Evolutionary conservation across 2,113 vertebrate genomes (phyloP).

Genomic region (Epinephelus fuscoguttatus): DNA sequence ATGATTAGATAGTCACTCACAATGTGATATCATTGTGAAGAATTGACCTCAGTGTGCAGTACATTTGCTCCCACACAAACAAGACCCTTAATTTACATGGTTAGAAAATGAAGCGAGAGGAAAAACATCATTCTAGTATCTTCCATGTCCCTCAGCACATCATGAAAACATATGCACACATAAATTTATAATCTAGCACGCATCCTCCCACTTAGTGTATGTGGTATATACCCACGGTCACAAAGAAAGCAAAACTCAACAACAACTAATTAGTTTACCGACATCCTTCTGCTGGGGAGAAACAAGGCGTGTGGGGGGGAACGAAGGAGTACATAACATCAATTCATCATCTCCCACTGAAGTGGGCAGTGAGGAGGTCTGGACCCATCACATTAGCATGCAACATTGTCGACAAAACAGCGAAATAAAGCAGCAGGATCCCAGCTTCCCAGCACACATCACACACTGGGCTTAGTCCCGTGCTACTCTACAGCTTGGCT

Average conservation of each 20-base stretch:
- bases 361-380: conserved; percentile 16
- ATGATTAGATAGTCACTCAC: conserved; percentile 35
- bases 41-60: conserved; percentile 18
- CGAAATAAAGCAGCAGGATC: conserved; percentile 32
- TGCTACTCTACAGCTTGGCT: conserved; percentile 11
- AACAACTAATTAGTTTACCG: conserved; percentile 44
- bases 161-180: not conserved
- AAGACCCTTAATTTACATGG: conserved; percentile 27
- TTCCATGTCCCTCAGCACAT: not conserved
- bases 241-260: conserved; percentile 16
- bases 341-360: conserved; percentile 41
- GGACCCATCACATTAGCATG: conserved; percentile 36
- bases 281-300: conserved; percentile 3
- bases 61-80: conserved; percentile 33
- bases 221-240: conserved; percentile 1
- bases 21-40: conserved; percentile 26
- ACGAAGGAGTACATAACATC: conserved; percentile 13
- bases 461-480: conserved; percentile 9
- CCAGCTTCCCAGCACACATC: conserved; percentile 3
- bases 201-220: conserved; percentile 2
- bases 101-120: not conserved
- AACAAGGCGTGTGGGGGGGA: not conserved
- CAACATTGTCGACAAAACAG: conserved; percentile 27
- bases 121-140: conserved; percentile 26
- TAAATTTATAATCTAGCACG: not conserved